phyloP scores from a whole-genome alignment of 2,888 invertebrate species.

The Orthosia gracilis region DNA sequence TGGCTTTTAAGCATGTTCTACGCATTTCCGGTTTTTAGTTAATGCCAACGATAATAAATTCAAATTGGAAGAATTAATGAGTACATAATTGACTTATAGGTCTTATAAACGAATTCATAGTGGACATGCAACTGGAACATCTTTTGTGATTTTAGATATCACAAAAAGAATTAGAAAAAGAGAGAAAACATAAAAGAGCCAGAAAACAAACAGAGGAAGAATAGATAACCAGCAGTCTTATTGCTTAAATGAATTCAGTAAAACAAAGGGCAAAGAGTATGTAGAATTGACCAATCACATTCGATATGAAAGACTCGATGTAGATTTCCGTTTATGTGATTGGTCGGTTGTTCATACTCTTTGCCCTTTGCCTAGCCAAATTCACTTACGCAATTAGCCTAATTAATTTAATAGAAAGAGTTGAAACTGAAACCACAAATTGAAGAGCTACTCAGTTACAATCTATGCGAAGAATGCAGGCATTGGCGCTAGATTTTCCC shows the following conservation, averaged over 20 bases:
- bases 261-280: no score
- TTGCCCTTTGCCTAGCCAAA: no score
- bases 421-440: constrained; percentile 17
- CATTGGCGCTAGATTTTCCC: constrained; percentile 6
- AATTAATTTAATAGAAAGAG: no score
- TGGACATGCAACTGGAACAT: neutral
- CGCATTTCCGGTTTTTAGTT: constrained; percentile 43
- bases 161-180: neutral
- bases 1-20: constrained; percentile 36
- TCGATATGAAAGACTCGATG: no score
- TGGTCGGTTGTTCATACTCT: no score
- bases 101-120: neutral
- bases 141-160: neutral
- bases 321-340: no score
- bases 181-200: neutral
- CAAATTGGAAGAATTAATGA: constrained; percentile 5
- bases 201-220: neutral
- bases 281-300: no score
- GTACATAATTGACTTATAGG: neutral
- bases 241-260: no score
- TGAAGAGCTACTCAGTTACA: neutral
- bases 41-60: constrained; percentile 3
- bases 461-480: constrained; percentile 6
- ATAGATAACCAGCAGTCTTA: constrained; percentile 3
- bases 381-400: no score